Conservation (phyloP, 1,140 invertebrate genomes). For the Drosophila mauritiana region DNA sequence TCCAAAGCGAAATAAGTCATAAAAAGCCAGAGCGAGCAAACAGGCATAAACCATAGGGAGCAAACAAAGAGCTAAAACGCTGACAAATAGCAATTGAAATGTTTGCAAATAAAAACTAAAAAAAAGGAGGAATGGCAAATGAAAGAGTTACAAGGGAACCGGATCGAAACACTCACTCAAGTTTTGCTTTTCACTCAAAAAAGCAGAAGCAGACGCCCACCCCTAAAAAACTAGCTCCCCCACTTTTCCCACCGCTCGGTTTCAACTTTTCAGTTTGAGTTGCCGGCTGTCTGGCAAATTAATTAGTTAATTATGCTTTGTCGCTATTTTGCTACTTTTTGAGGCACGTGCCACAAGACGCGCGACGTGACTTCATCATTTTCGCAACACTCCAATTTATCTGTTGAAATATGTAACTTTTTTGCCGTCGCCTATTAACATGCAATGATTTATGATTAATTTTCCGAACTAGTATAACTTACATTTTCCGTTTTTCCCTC, state of each 20-base stretch:
- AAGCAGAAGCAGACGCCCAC: background rate
- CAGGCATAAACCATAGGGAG: constrained; percentile 33
- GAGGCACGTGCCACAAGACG: constrained; percentile 52
- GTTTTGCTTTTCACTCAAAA: constrained; percentile 22
- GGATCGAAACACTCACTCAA: constrained; percentile 19
- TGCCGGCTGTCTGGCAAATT: constrained; percentile 54
- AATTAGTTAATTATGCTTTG: constrained; percentile 75
- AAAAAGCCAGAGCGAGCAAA: constrained; percentile 30
- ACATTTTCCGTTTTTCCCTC: constrained; percentile 1
- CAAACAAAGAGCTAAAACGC: constrained; percentile 34
- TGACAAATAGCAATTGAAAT: constrained; percentile 45
- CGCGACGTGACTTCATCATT: constrained; percentile 63
- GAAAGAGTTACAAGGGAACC: constrained; percentile 11
- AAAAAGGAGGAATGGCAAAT: constrained; percentile 29
- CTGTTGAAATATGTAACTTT: constrained; percentile 33
- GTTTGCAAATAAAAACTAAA: constrained; percentile 49
- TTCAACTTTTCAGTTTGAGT: constrained; percentile 44
- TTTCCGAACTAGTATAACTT: constrained; percentile 3
- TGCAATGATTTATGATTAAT: constrained; percentile 44
- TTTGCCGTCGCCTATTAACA: constrained; percentile 47
- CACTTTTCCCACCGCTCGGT: constrained; percentile 5
- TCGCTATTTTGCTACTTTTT: constrained; percentile 34
- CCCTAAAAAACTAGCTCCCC: background rate
- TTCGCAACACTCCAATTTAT: constrained; percentile 44
- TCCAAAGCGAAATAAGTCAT: constrained; percentile 32